These are phyloP conservation scores for Balanococcus diminutus DNA, from an alignment of 2,888 invertebrate species.

Conservation along the genomic window DNA sequence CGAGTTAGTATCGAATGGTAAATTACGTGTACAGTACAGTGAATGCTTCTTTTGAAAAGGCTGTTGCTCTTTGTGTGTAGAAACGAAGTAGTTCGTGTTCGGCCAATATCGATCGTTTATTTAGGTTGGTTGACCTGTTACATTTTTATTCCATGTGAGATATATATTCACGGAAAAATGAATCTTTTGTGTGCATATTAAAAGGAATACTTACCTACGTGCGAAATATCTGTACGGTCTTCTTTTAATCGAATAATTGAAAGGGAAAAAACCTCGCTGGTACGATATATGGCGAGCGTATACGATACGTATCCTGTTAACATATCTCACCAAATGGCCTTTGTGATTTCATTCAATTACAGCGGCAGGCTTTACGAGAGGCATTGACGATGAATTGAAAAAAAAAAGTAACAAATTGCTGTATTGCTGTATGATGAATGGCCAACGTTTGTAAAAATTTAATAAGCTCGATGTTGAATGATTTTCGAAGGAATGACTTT, in stretches of 20 bases:
- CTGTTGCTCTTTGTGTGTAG: conserved; percentile 52
- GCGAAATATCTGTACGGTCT: neutral
- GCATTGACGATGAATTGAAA: neutral
- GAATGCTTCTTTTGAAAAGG: conserved; percentile 51
- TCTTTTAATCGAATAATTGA: neutral
- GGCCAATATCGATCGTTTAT: conserved; percentile 53
- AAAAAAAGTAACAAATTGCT: neutral
- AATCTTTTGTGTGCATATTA: conserved; percentile 19
- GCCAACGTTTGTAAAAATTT: neutral
- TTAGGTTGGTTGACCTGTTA: conserved; percentile 55
- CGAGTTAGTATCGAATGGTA: conserved; percentile 44
- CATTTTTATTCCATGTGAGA: conserved; percentile 47
- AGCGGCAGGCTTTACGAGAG: neutral
- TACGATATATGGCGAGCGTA: neutral
- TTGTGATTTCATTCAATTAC: conserved; percentile 5
- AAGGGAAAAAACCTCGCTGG: neutral
- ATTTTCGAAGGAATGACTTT: neutral
- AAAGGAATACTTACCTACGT: neutral
- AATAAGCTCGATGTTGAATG: neutral
- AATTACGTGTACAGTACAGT: conserved; percentile 52
- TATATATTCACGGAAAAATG: conserved; percentile 37
- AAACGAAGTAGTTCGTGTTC: conserved; percentile 54
- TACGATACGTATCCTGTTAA: neutral
- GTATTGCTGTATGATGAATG: neutral
- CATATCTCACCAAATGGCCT: neutral